Evolutionary conservation across 53 echinoderm and acorn worm species (phyloP), one percentile per base, ranked within the genome.

Genomic region (Zoroaster sp.): DNA sequence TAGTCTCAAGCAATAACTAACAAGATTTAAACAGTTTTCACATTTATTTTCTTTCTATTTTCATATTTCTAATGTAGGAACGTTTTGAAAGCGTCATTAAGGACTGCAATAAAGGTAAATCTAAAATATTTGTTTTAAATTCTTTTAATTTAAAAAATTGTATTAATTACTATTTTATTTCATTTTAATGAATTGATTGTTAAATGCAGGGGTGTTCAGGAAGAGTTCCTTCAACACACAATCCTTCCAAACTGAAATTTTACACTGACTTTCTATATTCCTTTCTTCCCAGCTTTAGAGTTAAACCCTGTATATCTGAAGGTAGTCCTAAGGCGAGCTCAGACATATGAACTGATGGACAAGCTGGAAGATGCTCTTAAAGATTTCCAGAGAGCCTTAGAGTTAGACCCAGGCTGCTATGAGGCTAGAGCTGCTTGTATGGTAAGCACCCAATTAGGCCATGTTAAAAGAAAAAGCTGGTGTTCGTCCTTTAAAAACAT

Each of bases 361-460:
- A 97, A 97, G 54, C 91, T 97, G 38, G 97, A 97, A 3, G 97
- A 97, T 45, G 85, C 97, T 12, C 49, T 95, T 3, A 83, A 92
- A 28, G 97, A 97, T 86, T 97, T 83, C 72, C 92, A 95, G 83
- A 90, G 73, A 73, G 97, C 87, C 1, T 55, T 97, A 7, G 92
- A 97, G 74, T 20, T 97, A 25, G 97, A 97, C 68, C 95, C 95
- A 3, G 91, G 94, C 5, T 94, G 92, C 69, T 89, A 95, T 69
- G 90, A 92, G 69, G 97, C 97, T 1, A 92, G 97, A 78, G 91
- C 89, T 23, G 95, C 97, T 11, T 95, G 97, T 38, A 90, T 97
- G 95, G 97, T 97, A 46, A 96, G 94, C 32, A 46, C 4, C 14
- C n/a, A n/a, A n/a, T n/a, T n/a, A n/a, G n/a, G n/a, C n/a, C n/a